Base-by-base conservation (phyloP, 2,797 vertebrate species). In the Sebastes oblongus region DNA sequence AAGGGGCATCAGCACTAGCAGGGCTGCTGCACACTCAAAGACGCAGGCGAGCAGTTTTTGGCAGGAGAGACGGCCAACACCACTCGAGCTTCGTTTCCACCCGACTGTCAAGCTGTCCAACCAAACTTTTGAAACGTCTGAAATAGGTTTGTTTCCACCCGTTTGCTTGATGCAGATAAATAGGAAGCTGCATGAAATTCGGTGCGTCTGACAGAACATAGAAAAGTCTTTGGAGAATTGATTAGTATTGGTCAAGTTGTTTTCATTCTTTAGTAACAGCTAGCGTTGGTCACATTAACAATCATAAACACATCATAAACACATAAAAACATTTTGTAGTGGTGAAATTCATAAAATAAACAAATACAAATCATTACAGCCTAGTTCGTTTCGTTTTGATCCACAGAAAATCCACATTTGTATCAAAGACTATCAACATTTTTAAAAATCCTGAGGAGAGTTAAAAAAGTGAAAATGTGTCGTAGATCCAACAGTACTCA, bases 101-200 rank as follows among this genome's bases (percentile, higher is more conserved):
- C 27, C 13, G 14, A 61, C 71, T 78, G 69, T 84, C 66, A 72
- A 77, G 52, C 61, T 70, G 75, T 77, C 67, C 54, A 58, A 27
- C 22, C 55, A 59, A 71, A 77, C 32, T 56, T 66, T 34, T 30
- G 5, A 81, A 79, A 69, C 8, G 25, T 58, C 12, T 66, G 46
- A 66, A 70, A 60, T 27, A 6, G 5, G 27, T 62, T 82, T 66
- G 54, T 72, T 83, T 79, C n/a, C 24, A 59, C 4, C 25, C 6
- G 13, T 80, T 86, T 68, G n/a, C 42, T 75, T 34, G 13, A 68
- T 56, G 32, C 46, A 72, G 54, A 70, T 72, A 66, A 74, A 83
- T 64, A 64, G 50, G 22, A 66, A 59, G 27, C 30, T 42, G 5
- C 34, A 24, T 75, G 52, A 58, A 75, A 60, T 30, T 18, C 2